A percentile compares a stretch with the other conserved stretches of the same genome.
These are phyloP conservation scores for Trichogramma dendrolimi DNA, from an alignment of 2,888 invertebrate species.

Conservation along the genomic window DNA sequence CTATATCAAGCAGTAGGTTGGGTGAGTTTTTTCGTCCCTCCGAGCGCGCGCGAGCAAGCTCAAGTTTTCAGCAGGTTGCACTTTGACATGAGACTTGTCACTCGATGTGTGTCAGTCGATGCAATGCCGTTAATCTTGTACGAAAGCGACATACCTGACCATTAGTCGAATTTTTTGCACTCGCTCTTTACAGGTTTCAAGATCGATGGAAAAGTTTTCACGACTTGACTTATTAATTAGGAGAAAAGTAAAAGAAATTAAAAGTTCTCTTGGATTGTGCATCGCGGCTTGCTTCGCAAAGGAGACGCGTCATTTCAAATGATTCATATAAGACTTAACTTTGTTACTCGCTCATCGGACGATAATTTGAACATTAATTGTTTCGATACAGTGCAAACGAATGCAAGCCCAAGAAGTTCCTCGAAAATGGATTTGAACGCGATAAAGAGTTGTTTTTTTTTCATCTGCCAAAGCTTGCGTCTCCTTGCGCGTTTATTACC, in stretches of 20 bases:
- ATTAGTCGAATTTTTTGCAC: slow-evolving; percentile 5
- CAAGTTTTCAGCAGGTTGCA: too few species aligned
- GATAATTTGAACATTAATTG: neutral
- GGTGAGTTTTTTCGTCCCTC: too few species aligned
- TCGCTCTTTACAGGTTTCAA: neutral
- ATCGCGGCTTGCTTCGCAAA: neutral
- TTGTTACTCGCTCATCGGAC: neutral
- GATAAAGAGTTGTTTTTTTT: neutral
- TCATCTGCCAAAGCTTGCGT: too few species aligned
- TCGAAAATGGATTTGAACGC: neutral
- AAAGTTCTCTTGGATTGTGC: neutral
- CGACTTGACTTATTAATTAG: neutral
- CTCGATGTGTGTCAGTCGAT: too few species aligned
- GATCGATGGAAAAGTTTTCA: neutral
- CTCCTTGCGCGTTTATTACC: too few species aligned
- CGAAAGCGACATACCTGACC: neutral
- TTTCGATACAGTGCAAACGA: neutral
- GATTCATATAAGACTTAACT: neutral
- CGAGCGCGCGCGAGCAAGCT: too few species aligned
- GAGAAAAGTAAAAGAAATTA: slow-evolving; percentile 13
- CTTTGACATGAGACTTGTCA: too few species aligned
- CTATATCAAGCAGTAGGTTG: too few species aligned
- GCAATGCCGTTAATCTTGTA: too few species aligned
- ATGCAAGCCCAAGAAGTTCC: neutral
- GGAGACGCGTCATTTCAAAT: neutral